phyloP scores from a whole-genome alignment of 2,797 vertebrate genomes.

The Merluccius polli region DNA sequence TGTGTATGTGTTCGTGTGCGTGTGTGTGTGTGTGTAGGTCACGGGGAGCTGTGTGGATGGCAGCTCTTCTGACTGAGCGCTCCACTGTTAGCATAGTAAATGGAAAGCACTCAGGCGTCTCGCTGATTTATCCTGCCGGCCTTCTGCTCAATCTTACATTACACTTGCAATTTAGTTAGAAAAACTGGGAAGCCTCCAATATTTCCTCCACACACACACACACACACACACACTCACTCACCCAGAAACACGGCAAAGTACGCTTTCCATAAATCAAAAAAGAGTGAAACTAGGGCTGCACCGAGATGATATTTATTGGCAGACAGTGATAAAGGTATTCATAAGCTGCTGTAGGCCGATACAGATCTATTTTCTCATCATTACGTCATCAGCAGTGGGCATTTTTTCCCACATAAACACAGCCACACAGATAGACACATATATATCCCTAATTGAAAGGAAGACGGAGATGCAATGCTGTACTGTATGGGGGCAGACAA shows the following conservation, averaged over 20 bases:
- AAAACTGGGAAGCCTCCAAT: slow-evolving; percentile 44
- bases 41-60: too few species aligned
- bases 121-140: slow-evolving; percentile 46
- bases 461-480: too few species aligned
- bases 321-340: background rate
- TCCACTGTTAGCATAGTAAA: slow-evolving; percentile 42
- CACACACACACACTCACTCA: slow-evolving; percentile 5
- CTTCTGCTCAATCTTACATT: slow-evolving; percentile 35
- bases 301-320: too few species aligned
- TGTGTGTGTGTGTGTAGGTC: too few species aligned
- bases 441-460: too few species aligned
- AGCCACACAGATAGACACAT: too few species aligned
- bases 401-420: too few species aligned
- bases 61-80: too few species aligned
- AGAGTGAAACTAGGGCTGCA: too few species aligned
- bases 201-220: slow-evolving; percentile 20
- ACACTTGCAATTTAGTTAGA: slow-evolving; percentile 55
- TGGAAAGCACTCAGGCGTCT: slow-evolving; percentile 53
- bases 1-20: too few species aligned
- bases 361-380: background rate
- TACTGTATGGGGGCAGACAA: too few species aligned
- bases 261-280: background rate
- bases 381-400: too few species aligned
- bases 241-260: slow-evolving; percentile 21
- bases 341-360: background rate